Evolutionary conservation across 2,113 vertebrate species (phyloP).

Genomic region (Colinus virginianus): DNA sequence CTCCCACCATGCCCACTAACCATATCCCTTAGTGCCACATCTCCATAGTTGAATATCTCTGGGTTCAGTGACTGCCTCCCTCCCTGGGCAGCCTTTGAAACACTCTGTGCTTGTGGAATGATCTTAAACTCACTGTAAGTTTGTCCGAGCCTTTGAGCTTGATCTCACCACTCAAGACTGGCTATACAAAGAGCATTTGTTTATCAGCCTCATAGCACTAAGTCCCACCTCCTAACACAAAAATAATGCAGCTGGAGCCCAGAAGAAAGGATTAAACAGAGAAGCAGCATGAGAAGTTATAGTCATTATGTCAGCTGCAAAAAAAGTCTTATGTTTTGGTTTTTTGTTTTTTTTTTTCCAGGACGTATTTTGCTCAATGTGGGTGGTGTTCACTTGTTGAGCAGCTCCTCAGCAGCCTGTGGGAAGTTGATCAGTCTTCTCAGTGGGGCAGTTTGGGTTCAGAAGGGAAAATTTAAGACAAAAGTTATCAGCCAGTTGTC

Average conservation of each 20-base stretch:
- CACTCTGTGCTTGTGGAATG: background rate
- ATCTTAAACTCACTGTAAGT: background rate
- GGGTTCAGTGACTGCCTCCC: too few relatives aligned
- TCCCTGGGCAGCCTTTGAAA: background rate
- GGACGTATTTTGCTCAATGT: background rate
- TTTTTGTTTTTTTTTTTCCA: background rate
- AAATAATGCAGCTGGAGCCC: background rate
- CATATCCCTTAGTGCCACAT: too few relatives aligned
- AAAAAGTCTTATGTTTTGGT: background rate
- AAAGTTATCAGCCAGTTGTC: background rate
- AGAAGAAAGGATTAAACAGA: background rate
- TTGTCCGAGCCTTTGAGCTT: background rate
- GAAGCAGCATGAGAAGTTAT: constrained; percentile 40
- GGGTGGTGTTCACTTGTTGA: background rate
- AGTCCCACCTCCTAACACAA: background rate
- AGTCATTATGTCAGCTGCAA: background rate
- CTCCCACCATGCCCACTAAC: too few relatives aligned
- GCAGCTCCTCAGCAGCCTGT: constrained; percentile 7
- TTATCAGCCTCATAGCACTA: background rate
- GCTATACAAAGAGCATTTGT: background rate
- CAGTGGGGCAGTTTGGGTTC: constrained; percentile 33
- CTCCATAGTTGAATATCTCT: too few relatives aligned
- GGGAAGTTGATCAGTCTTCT: constrained; percentile 9
- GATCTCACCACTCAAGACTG: background rate
- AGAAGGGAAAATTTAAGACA: constrained; percentile 29